These are phyloP conservation scores for Sandelia bainsii DNA, from an alignment of 2,797 vertebrate genomes.

Conservation along the genomic window DNA sequence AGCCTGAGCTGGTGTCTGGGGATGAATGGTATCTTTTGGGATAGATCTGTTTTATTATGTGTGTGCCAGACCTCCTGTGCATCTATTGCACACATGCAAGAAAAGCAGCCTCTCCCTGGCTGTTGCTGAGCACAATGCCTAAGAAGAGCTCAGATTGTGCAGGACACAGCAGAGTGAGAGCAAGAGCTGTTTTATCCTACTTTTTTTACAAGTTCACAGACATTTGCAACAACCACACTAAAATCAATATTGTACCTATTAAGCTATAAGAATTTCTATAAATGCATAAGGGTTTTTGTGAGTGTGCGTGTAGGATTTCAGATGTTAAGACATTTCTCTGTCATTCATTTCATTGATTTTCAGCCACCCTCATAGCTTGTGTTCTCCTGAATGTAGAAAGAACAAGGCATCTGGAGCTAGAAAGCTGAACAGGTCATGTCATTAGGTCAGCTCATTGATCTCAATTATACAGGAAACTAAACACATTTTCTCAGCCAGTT, in stretches of 20 bases:
- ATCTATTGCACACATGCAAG: conserved; percentile 43
- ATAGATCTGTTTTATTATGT: conserved; percentile 72
- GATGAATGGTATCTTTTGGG: conserved; percentile 70
- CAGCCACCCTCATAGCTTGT: conserved; percentile 33
- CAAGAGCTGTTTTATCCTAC: conserved; percentile 60
- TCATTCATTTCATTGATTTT: conserved; percentile 66
- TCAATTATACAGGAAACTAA: conserved; percentile 29
- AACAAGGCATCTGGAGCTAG: conserved; percentile 19
- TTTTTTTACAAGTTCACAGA: conserved; percentile 47
- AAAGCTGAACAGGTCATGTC: conserved; percentile 30
- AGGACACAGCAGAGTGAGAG: conserved; percentile 43
- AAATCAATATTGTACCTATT: conserved; percentile 69
- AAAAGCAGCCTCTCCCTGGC: conserved; percentile 63
- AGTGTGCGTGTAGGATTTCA: conserved; percentile 49
- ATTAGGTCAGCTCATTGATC: conserved; percentile 45
- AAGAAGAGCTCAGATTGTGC: conserved; percentile 66
- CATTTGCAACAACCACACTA: conserved; percentile 55
- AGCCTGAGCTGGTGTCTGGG: conserved; percentile 61
- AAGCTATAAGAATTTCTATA: conserved; percentile 40
- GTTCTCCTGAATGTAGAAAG: conserved; percentile 31
- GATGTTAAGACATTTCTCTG: conserved; percentile 48
- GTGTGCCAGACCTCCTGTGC: conserved; percentile 69
- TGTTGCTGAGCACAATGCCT: conserved; percentile 63
- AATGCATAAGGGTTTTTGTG: conserved; percentile 32
- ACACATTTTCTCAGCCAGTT: background rate